phyloP scores from a whole-genome alignment of 2,888 invertebrate species.

The Calliphora vomitoria region DNA sequence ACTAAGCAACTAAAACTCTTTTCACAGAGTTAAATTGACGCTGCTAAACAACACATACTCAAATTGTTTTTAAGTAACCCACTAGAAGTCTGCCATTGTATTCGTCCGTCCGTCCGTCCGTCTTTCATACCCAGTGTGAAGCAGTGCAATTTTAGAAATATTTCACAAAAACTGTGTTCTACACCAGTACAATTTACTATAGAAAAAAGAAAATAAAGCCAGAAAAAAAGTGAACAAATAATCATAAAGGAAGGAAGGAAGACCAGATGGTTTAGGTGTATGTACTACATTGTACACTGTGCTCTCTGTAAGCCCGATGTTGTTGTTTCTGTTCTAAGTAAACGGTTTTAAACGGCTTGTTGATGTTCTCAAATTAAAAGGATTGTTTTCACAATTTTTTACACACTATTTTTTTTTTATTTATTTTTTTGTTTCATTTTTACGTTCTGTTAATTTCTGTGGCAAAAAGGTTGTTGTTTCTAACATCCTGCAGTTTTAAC shows the following conservation, averaged over 20 bases:
- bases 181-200: constrained; percentile 31
- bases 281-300: neutral
- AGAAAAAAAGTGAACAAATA: constrained; percentile 5
- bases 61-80: neutral
- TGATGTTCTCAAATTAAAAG: constrained; percentile 76
- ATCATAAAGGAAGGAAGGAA: constrained; percentile 43
- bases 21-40: constrained; percentile 25
- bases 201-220: constrained; percentile 25
- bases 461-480: constrained; percentile 50
- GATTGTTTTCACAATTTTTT: constrained; percentile 68
- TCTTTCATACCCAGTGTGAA: constrained; percentile 48
- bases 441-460: constrained; percentile 56
- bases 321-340: constrained; percentile 40
- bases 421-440: constrained; percentile 50
- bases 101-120: neutral
- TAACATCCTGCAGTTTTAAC: constrained; percentile 63
- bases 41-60: constrained; percentile 17
- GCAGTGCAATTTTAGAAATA: constrained; percentile 46
- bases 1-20: constrained; percentile 20
- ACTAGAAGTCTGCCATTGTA: neutral
- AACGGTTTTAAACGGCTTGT: constrained; percentile 68
- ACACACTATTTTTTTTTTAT: constrained; percentile 48
- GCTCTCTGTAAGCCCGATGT: constrained; percentile 1
- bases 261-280: constrained; percentile 43
- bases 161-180: constrained; percentile 25